phyloP scores from a whole-genome alignment of 2,888 invertebrate species.

The Tenthredo distinguenda region DNA sequence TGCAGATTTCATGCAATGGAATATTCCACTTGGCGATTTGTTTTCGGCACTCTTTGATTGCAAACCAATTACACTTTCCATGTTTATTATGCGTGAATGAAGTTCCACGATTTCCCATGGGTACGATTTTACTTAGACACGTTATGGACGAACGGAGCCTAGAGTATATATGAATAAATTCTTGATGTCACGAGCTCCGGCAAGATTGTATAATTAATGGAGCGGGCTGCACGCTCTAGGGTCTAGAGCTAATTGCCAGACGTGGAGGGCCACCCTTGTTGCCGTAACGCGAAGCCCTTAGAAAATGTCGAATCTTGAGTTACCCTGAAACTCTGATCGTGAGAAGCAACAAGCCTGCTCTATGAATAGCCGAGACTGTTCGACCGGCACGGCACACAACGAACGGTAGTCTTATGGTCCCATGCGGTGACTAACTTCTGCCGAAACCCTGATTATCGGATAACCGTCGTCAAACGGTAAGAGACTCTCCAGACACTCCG shows the following conservation, averaged over 20 bases:
- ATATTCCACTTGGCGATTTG: background rate
- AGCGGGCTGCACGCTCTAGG: background rate
- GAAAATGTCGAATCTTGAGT: slow-evolving; percentile 31
- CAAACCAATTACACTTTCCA: background rate
- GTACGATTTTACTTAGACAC: background rate
- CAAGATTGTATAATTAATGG: slow-evolving; percentile 39
- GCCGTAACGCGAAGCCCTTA: slow-evolving; percentile 8
- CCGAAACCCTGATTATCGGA: slow-evolving; percentile 61
- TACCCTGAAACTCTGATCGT: slow-evolving; percentile 22
- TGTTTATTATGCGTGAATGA: background rate
- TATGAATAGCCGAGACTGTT: slow-evolving; percentile 45
- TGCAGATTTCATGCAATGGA: background rate
- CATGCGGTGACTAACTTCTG: slow-evolving; percentile 56
- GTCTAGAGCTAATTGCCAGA: slow-evolving; percentile 51
- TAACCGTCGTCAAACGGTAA: slow-evolving; percentile 55
- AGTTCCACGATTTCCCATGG: background rate
- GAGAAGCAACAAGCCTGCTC: slow-evolving; percentile 35
- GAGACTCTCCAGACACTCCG: slow-evolving; percentile 52
- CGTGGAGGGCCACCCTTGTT: slow-evolving; percentile 20
- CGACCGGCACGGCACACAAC: background rate
- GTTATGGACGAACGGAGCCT: background rate
- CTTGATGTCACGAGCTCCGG: background rate
- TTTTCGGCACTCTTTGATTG: background rate
- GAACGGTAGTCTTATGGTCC: background rate
- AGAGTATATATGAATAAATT: background rate